Evolutionary conservation across 2,797 vertebrate genomes (phyloP).

Genomic region (Melanotaenia nigrans): DNA sequence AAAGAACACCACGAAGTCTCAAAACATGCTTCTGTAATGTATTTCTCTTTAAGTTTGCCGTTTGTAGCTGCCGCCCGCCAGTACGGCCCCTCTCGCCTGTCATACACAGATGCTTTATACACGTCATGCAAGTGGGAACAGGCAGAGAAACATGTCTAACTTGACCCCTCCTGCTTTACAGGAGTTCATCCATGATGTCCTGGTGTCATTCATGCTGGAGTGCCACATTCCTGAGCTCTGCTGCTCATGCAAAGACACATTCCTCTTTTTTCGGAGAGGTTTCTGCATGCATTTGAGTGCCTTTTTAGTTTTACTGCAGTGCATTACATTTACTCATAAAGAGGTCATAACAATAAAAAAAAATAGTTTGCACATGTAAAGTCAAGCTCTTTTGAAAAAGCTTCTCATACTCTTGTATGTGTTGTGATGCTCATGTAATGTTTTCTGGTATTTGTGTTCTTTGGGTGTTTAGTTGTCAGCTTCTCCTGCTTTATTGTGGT

Average conservation of each 20-base stretch:
- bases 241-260: constrained; percentile 64
- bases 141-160: constrained; percentile 46
- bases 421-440: constrained; percentile 17
- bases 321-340: constrained; percentile 43
- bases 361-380: constrained; percentile 41
- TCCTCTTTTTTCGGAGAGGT: constrained; percentile 24
- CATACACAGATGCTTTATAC: constrained; percentile 36
- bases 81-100: constrained; percentile 10
- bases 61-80: constrained; percentile 4
- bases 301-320: constrained; percentile 32
- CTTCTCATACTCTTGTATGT: constrained; percentile 25
- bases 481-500: constrained; percentile 29
- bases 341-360: constrained; percentile 46
- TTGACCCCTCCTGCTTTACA: constrained; percentile 60
- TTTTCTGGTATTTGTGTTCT: constrained; percentile 54
- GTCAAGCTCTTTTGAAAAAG: constrained; percentile 51
- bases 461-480: constrained; percentile 37
- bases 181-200: constrained; percentile 60
- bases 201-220: constrained; percentile 58
- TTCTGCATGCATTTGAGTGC: background rate
- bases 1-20: background rate
- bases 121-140: constrained; percentile 58
- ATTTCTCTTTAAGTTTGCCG: constrained; percentile 18
- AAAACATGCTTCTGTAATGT: background rate
- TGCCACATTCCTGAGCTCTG: constrained; percentile 54